These are phyloP conservation scores for Meles meles DNA, from an alignment of 2,113 vertebrate genomes.

Conservation along the genomic window DNA sequence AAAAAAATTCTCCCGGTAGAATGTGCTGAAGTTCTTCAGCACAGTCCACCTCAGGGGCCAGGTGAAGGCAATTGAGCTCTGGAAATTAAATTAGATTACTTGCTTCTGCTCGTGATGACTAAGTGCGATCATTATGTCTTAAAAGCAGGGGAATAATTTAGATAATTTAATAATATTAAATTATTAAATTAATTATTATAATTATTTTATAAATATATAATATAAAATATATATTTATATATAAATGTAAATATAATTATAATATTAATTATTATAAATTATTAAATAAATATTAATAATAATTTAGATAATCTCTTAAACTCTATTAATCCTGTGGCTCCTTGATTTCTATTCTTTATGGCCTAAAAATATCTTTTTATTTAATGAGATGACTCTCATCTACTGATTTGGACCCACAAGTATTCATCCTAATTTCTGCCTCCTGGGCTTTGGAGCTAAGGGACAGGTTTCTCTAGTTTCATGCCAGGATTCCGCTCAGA, in stretches of 20 bases:
- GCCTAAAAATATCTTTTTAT: background rate
- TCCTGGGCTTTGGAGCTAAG: background rate
- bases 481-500: background rate
- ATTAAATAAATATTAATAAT: too few species aligned
- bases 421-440: background rate
- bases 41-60: background rate
- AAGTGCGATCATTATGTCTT: background rate
- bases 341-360: background rate
- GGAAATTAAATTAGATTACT: background rate
- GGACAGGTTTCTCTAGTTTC: background rate
- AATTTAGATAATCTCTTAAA: background rate
- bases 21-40: background rate
- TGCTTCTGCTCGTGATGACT: background rate
- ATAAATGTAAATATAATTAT: too few species aligned
- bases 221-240: too few species aligned
- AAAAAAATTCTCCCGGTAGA: background rate
- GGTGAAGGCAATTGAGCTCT: background rate
- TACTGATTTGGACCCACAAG: background rate
- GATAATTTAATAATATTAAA: too few species aligned
- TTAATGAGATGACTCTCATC: background rate
- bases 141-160: background rate
- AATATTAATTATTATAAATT: too few species aligned
- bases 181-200: too few species aligned
- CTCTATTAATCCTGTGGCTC: background rate
- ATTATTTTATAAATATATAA: too few species aligned